phyloP scores from a whole-genome alignment of 2,113 vertebrate species.

The Puffinus mauretanicus region DNA sequence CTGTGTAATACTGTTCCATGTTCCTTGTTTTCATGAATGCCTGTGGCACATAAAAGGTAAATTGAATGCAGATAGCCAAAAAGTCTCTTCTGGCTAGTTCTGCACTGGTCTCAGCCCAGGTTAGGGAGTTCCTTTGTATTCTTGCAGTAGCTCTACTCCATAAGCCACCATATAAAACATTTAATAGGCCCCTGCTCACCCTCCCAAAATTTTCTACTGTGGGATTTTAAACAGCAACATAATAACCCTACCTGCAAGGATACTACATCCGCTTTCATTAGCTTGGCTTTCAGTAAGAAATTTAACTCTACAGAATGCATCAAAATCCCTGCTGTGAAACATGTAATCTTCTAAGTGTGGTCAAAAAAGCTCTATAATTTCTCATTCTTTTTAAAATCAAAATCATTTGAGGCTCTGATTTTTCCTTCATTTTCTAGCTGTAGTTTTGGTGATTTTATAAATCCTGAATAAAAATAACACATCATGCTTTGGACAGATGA shows the following conservation, averaged over 20 bases:
- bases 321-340: not conserved
- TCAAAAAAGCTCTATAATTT: slow-evolving; percentile 1
- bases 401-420: not conserved
- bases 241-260: not conserved
- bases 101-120: not conserved
- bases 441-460: not conserved
- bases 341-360: not conserved
- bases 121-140: not conserved
- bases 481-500: not conserved
- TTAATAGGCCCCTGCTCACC: not conserved
- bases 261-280: not conserved
- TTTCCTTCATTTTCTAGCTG: not conserved
- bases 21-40: not conserved
- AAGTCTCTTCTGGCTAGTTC: not conserved
- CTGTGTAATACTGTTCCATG: not conserved
- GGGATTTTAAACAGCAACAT: not conserved
- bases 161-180: not conserved
- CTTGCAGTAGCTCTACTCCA: not conserved
- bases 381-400: not conserved
- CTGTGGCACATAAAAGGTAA: not conserved
- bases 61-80: not conserved
- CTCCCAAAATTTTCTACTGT: not conserved
- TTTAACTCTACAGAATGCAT: not conserved
- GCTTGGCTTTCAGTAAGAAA: not conserved
- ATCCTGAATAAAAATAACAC: not conserved